Conservation (phyloP, 2,888 invertebrate species). For the Cyaniris semiargus region DNA sequence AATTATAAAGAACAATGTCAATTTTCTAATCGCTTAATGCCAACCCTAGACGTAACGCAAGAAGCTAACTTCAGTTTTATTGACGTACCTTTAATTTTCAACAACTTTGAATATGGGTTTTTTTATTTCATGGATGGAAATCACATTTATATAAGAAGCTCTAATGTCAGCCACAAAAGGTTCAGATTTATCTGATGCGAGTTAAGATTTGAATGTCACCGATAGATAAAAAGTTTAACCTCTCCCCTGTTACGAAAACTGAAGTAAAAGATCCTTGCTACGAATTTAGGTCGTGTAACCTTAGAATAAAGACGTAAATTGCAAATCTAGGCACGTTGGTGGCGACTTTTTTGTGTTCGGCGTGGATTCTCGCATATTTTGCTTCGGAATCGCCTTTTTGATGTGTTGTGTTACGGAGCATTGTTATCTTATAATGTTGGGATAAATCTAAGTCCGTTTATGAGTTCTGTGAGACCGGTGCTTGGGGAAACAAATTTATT, state of each 20-base stretch:
- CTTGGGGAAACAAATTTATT: slow-evolving; percentile 63
- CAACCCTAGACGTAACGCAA: slow-evolving; percentile 55
- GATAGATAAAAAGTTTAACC: slow-evolving; percentile 74
- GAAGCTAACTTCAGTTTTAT: slow-evolving; percentile 79
- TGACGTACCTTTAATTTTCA: slow-evolving; percentile 73
- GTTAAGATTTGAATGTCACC: slow-evolving; percentile 57
- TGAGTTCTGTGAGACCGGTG: slow-evolving; percentile 66
- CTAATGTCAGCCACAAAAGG: slow-evolving; percentile 43
- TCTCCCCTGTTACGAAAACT: slow-evolving; percentile 47
- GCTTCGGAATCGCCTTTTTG: slow-evolving; percentile 66
- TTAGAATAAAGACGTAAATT: slow-evolving; percentile 43
- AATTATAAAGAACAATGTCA: not conserved
- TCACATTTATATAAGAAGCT: slow-evolving; percentile 43
- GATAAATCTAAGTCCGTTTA: slow-evolving; percentile 70
- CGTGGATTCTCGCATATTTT: slow-evolving; percentile 62
- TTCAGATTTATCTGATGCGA: slow-evolving; percentile 43
- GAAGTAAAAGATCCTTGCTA: slow-evolving; percentile 42
- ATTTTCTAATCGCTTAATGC: not conserved
- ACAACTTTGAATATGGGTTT: slow-evolving; percentile 73
- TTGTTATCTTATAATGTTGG: slow-evolving; percentile 68
- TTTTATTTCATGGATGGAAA: slow-evolving; percentile 60
- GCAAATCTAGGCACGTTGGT: slow-evolving; percentile 35
- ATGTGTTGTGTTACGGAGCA: slow-evolving; percentile 63
- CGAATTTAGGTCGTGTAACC: slow-evolving; percentile 41
- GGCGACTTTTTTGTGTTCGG: slow-evolving; percentile 46